Base-by-base conservation (phyloP, 2,888 invertebrate genomes). In the Tetropium fuscum region DNA sequence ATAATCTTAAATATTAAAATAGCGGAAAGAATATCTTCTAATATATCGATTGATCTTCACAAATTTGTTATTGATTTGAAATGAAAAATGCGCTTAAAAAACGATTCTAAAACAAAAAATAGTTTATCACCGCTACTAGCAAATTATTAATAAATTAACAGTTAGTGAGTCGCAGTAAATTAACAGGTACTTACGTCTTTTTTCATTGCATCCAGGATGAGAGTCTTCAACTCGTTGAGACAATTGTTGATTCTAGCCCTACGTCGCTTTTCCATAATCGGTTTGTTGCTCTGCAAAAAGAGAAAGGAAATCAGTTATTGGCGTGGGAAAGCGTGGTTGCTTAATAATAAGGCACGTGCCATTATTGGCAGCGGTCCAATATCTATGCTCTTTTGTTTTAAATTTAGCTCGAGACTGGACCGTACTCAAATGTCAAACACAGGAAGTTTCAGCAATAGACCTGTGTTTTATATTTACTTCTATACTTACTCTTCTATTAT, bases 211-310 rank as follows among this genome's bases (percentile, higher is more conserved):
- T 93, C 94, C 77, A 93, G 83, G 47, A 95, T 90, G 36, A 95
- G 84, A 41, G 91, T 90, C 81, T 95, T 94, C 27, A 95, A 83
- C 78, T 95, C 94, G 75, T 93, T 91, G 61, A 95, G 85, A 74
- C 93, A 93, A 76, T 93, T 88, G 83, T 95, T 95, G 77, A 95
- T 95, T 75, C 95, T 87, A 53, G 94, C 94, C 68, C 95, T 87
- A 68, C 95, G 84, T 71, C 92, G 87, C 81, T 95, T 95, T 82
- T 95, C 95, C 94, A 95, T 95, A 72, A 95, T 93, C 20, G 95
- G 95, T 80, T 95, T 95, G 77, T 94, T 94, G 53, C 92, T 94
- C 95, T 95, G 87, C 68, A 88, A 86, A 58, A 63, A 63, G 59
- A 66, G 63, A 66, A 66, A 63, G 64, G 60, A 59, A 49, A 56